Evolutionary conservation across 2,797 vertebrate species (phyloP), one percentile per base, ranked within the genome.

Genomic region (Acanthiza pusilla): DNA sequence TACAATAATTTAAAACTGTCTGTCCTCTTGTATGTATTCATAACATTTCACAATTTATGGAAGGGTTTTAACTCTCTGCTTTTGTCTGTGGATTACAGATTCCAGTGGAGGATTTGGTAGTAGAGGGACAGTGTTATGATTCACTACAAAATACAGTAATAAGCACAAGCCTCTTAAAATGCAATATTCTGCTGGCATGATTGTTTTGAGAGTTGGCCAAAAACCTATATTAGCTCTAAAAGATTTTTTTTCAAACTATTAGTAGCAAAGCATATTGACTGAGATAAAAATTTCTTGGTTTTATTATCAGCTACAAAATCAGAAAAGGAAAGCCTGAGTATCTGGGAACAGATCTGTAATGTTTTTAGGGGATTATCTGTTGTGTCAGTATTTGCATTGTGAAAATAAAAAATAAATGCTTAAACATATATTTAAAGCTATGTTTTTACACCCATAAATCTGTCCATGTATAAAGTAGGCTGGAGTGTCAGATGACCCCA

Each of bases 101-200:
- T 78, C 18, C 53, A 61, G 0, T 14, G 27, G 43, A 80, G 32
- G 66, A 87, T 78, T 81, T 91, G 42, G 29, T 81, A 77, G 30
- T 30, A 89, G 36, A 89, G 18, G 30, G 29, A 62, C 47, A 75
- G 42, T 57, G 66, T 74, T 88, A 89, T 75, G 48, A 78, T 72
- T 87, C 54, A 68, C 58, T 81, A 55, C 20, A 76, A 87, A 92
- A 91, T 48, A 74, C 11, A 57, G n/a, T 48, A 87, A 85, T 75
- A 66, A 95, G 89, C 21, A 47, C 62, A 91, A 87, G 87, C 32
- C 38, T 65, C 45, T 93, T 82, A 81, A 91, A 85, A 91, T 40
- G 58, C 71, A 92, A 54, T 88, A 91, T 79, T 42, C 34, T 72
- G 22, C 85, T 88, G 78, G 54, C 65, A 73, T 67, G 58, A 75